These are phyloP conservation scores for Reticulitermes lucifugus DNA, from an alignment of 2,888 invertebrate genomes.

Conservation along the genomic window DNA sequence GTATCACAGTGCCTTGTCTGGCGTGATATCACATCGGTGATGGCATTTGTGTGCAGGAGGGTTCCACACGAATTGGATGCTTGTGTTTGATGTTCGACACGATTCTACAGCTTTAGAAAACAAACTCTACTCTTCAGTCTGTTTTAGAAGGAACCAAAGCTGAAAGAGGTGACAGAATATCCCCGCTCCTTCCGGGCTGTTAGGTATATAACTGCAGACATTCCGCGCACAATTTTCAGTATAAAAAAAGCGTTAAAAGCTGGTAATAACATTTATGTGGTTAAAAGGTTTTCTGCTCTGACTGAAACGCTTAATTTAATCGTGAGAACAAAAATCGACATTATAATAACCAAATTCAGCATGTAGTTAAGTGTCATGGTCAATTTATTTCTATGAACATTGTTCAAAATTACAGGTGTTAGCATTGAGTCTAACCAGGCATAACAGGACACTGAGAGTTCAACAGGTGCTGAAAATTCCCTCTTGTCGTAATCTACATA, in stretches of 20 bases:
- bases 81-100: not conserved
- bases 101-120: not conserved
- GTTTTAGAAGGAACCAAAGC: not conserved
- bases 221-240: not conserved
- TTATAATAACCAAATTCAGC: slow-evolving; percentile 7
- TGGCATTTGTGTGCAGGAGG: not conserved
- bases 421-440: not conserved
- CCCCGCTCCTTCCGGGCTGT: not conserved
- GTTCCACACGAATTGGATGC: not conserved
- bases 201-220: not conserved
- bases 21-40: not conserved
- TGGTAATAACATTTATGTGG: not conserved
- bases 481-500: no score
- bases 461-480: no score
- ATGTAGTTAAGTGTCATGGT: not conserved
- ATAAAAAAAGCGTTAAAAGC: not conserved
- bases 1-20: not conserved
- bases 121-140: not conserved
- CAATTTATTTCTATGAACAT: not conserved
- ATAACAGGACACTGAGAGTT: not conserved
- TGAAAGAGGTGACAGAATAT: slow-evolving; percentile 7
- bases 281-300: slow-evolving; percentile 12
- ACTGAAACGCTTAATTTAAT: not conserved
- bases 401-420: not conserved
- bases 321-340: not conserved